Evolutionary conservation across 2,797 vertebrate genomes (phyloP), one percentile per base, ranked within the genome.

Genomic region (Muraenolepis orangiensis): DNA sequence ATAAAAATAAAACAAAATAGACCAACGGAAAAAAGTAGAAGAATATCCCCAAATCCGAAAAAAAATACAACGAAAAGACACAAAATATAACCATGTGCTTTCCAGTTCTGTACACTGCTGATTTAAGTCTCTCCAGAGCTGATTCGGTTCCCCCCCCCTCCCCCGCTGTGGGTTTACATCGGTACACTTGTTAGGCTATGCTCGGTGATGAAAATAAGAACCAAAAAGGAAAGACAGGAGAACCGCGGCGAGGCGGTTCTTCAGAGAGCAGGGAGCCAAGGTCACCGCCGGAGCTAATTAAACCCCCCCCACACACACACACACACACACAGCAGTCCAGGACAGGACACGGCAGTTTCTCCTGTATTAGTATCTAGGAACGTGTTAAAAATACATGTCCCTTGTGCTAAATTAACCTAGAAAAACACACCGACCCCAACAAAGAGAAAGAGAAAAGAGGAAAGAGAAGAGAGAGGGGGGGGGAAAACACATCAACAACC

Each of bases 241-340:
- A 88, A 89, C 34, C 71, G 81, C 79, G 78, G 86, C 86, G 81
- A 86, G 88, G 91, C 89, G 89, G 89, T 90, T 73, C 75, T 79
- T 67, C 75, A 81, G 76, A 84, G 81, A 87, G 74, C 85, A 85
- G 80, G 85, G 82, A 85, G 85, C 61, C 76, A 83, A n/a, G 80
- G 78, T 84, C 70, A 79, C 83, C 71, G 74, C 69, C 67, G 73
- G 80, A n/a, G 86, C 64, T 84, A 89, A 85, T 82, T 73, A 83
- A 89, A 61, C 79, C 84, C 87, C 67, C 81, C 85, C 69, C 72
- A n/a, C n/a, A n/a, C n/a, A n/a, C n/a, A n/a, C n/a, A n/a, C n/a
- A n/a, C n/a, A n/a, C n/a, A n/a, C n/a, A n/a, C 85, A 91, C 89
- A 92, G 92, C 91, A 92, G 92, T 91, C 91, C 81, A 83, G 89